Evolutionary conservation across 2,113 vertebrate genomes (phyloP), one percentile per base, ranked within the genome.

Genomic region (Parus major): DNA sequence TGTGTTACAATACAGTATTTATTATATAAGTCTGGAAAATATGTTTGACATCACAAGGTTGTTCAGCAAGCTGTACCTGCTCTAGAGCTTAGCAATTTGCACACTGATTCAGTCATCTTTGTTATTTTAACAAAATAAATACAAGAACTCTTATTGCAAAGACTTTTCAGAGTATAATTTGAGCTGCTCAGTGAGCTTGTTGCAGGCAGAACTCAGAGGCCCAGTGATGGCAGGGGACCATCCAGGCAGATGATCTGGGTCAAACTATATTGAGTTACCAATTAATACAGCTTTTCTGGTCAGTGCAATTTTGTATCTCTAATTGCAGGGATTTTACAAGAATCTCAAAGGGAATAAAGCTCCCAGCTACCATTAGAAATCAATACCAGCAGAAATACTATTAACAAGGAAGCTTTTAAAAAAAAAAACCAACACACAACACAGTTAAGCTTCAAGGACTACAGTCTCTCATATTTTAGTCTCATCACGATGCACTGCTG

Each of bases 221-320:
- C 41, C 18, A 44, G 11, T 2, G 2, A 22, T 7, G 27, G 42
- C 75, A 82, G 17, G 29, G 19, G 79, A 44, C n/a, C 28, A 69
- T 39, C 27, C 28, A 50, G 23, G 29, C 18, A 46, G 69, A 61
- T 70, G 21, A 72, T 57, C 64, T 15, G 11, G 23, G 64, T 93
- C 82, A 92, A 81, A 63, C 12, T 50, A n/a, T 47, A 88, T 65
- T 63, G 76, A 92, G 60, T 90, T 90, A 82, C 33, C 82, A 86
- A 83, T 88, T 94, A 93, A 85, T 76, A 55, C 25, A 86, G 47
- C 39, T 82, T 95, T 79, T 55, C 79, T 80, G 75, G 63, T 80
- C 63, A 88, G 33, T 61, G 35, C 49, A 88, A 82, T 77, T 91
- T 80, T 78, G 35, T 88, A 80, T 66, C 50, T 70, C 31, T 96